These are phyloP conservation scores for Latrodectus elegans DNA, from an alignment of 2,888 invertebrate species.

Conservation along the genomic window DNA sequence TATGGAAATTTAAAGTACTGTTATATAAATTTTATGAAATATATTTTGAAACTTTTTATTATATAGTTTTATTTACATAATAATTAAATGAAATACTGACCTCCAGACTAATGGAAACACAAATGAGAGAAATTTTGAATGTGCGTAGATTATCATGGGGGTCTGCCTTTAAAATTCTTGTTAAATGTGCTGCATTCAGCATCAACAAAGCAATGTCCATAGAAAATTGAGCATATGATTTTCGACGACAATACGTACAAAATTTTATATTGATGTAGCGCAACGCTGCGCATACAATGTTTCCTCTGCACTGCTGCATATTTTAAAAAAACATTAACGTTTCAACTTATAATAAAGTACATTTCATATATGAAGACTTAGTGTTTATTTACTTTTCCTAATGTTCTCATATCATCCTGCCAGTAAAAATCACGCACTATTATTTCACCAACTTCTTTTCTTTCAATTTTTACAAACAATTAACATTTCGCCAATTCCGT, in stretches of 20 bases:
- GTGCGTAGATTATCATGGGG: constrained; percentile 37
- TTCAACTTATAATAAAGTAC: not conserved
- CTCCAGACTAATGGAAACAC: constrained; percentile 48
- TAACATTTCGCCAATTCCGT: too few relatives aligned
- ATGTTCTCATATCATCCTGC: too few relatives aligned
- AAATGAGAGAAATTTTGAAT: constrained; percentile 29
- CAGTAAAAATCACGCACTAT: too few relatives aligned
- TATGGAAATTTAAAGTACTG: too few relatives aligned
- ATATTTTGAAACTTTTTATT: too few relatives aligned
- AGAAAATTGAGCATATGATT: constrained; percentile 43
- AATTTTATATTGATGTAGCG: constrained; percentile 48
- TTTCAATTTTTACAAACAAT: too few relatives aligned
- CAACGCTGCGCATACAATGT: constrained; percentile 34
- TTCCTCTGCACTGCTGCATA: constrained; percentile 41
- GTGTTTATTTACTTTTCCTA: too few relatives aligned
- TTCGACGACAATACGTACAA: constrained; percentile 44
- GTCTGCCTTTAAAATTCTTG: constrained; percentile 9
- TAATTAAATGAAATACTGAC: constrained; percentile 30
- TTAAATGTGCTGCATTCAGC: constrained; percentile 48
- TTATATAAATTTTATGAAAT: too few relatives aligned
- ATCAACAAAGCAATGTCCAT: constrained; percentile 55
- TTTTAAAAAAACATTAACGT: not conserved
- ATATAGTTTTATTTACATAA: too few relatives aligned
- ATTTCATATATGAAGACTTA: too few relatives aligned
- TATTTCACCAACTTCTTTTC: too few relatives aligned